Conservation (phyloP, 2,888 invertebrate genomes). For the Chironomus tentans region DNA sequence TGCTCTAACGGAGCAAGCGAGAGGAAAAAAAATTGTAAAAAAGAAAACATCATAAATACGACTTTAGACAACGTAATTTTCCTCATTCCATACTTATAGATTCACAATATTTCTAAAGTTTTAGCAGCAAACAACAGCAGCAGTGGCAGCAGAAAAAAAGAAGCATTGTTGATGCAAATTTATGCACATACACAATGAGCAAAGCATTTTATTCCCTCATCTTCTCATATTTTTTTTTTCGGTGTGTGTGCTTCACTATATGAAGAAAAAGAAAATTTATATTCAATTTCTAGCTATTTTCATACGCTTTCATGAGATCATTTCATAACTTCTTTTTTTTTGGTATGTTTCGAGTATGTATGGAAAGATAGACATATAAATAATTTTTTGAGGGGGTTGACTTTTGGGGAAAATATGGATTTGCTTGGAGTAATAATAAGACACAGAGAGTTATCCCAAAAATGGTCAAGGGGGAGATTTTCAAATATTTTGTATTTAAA, state of each 20-base stretch:
- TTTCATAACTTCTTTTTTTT: background rate
- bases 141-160: background rate
- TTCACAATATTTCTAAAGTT: too few species aligned
- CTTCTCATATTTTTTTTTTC: background rate
- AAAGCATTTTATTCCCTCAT: constrained; percentile 13
- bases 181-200: constrained; percentile 24
- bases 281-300: constrained; percentile 23
- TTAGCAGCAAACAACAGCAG: background rate
- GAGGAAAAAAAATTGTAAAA: background rate
- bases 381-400: too few species aligned
- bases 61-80: constrained; percentile 25
- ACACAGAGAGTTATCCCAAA: too few species aligned
- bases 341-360: too few species aligned
- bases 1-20: background rate
- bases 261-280: constrained; percentile 17
- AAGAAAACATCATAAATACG: constrained; percentile 17
- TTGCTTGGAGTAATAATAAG: too few species aligned
- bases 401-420: too few species aligned
- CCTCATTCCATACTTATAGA: background rate
- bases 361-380: too few species aligned
- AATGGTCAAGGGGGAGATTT: too few species aligned
- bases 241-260: background rate
- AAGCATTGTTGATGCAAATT: constrained; percentile 19
- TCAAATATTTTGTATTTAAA: too few species aligned
- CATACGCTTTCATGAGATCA: constrained; percentile 22